Evolutionary conservation across 1,140 invertebrate species (phyloP), one percentile per base, ranked within the genome.

Genomic region (Drosophila gunungcola): DNA sequence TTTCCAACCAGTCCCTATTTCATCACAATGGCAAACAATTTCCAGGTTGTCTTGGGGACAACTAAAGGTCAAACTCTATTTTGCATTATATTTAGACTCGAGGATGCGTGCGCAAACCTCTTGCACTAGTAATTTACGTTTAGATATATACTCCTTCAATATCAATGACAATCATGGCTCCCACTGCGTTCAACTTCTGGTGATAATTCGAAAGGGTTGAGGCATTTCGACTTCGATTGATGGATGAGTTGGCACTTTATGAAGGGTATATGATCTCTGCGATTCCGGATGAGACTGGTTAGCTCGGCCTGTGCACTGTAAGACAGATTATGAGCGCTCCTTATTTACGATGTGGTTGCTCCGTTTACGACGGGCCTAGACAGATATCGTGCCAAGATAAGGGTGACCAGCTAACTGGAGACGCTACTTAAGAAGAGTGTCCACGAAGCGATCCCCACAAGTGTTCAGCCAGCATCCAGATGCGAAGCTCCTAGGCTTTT

Each of bases 361-460:
- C 38, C 60, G 72, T 52, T 75, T 74, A 63, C 58, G 72, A 65
- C 58, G 51, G 48, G 58, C 61, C 41, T 36, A 57, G 36, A 41
- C 13, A 65, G 60, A 65, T 76, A 76, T 67, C 72, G 32, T 38
- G 49, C n/a, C n/a, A 9, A 76, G 73, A 76, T 76, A 76, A 76
- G 42, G 13, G 3, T 21, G 58, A 51, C 34, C 48, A 29, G 56
- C 21, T 32, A 29, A 25, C 52, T 43, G 29, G 32, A 43, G 32
- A 48, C 12, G 39, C 53, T 68, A 69, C 63, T 69, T 60, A 76
- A 68, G 63, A 48, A 38, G 43, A 32, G 13, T 39, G 73, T 34
- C 41, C 51, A 43, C 27, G 41, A 51, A 16, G 27, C 29, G 11
- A 54, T 57, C 43, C 51, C 25, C 41, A 21, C 41, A 51, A 86